Percentiles rank a stretch among this genome's conserved stretches.
phyloP scores from a whole-genome alignment of 2,888 invertebrate genomes.

The Syritta pipiens region DNA sequence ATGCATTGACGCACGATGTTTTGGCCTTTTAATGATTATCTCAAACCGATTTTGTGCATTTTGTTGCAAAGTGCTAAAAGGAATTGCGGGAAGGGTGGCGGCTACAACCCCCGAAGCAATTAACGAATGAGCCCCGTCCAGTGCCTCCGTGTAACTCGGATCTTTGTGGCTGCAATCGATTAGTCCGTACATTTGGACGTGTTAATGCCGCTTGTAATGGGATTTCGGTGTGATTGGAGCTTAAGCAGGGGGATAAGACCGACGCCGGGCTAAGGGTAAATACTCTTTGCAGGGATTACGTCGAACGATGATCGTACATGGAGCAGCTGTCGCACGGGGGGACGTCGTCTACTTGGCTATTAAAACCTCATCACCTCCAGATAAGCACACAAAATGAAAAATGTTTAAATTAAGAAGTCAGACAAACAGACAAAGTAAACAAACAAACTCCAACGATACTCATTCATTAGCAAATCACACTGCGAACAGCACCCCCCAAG shows the following conservation, averaged over 20 bases:
- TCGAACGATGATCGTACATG: too few relatives aligned
- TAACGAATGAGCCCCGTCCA: neutral
- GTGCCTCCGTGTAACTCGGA: neutral
- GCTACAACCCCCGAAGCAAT: constrained; percentile 29
- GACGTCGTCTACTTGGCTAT: neutral
- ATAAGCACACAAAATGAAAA: neutral
- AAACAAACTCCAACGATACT: constrained; percentile 25
- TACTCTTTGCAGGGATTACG: neutral
- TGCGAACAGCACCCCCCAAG: constrained; percentile 7
- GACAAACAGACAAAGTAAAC: constrained; percentile 17
- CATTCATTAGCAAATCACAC: constrained; percentile 56
- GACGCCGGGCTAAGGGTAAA: neutral
- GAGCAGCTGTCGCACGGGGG: too few relatives aligned
- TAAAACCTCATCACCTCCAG: constrained; percentile 8
- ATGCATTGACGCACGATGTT: constrained; percentile 50
- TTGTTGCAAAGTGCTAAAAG: constrained; percentile 18
- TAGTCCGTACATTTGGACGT: constrained; percentile 36
- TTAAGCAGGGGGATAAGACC: neutral
- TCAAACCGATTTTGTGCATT: constrained; percentile 28
- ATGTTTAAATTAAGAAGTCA: neutral
- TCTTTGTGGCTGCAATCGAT: constrained; percentile 28
- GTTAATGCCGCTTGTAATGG: constrained; percentile 47
- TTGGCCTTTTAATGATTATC: constrained; percentile 56
- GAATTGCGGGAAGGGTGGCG: neutral
- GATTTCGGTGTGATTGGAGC: constrained; percentile 41